Percentiles rank a stretch among this genome's conserved stretches.
Conservation (phyloP, 2,113 vertebrate genomes). For the Reinhardtius hippoglossoides region DNA sequence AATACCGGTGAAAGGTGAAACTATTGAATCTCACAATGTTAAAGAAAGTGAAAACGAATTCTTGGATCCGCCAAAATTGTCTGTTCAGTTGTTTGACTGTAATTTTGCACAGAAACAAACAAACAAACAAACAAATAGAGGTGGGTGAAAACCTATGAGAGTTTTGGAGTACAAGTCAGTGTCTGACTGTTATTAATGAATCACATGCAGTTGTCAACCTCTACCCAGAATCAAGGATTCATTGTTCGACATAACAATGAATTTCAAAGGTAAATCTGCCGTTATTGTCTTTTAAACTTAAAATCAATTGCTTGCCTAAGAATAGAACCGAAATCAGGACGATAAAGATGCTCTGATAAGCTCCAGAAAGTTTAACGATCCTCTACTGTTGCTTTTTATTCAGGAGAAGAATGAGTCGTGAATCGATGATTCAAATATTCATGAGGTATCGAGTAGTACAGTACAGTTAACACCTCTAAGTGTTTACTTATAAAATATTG, state of each 20-base stretch:
- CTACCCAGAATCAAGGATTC: not conserved
- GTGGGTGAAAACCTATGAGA: too few relatives aligned
- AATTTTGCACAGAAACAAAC: too few relatives aligned
- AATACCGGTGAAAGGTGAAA: too few relatives aligned
- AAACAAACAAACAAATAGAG: too few relatives aligned
- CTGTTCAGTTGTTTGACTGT: too few relatives aligned
- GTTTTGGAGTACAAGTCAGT: too few relatives aligned
- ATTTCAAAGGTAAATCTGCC: not conserved
- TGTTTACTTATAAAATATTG: slow-evolving; percentile 23
- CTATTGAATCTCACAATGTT: too few relatives aligned
- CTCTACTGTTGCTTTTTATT: slow-evolving; percentile 15
- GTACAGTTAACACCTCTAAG: slow-evolving; percentile 32
- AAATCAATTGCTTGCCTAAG: too few relatives aligned
- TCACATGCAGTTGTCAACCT: not conserved
- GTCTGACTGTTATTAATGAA: not conserved
- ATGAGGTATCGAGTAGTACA: slow-evolving; percentile 16
- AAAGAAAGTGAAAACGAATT: too few relatives aligned
- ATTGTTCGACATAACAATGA: not conserved
- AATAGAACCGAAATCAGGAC: not conserved
- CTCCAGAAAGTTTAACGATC: not conserved
- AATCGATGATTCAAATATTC: slow-evolving; percentile 47
- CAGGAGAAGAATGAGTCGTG: not conserved
- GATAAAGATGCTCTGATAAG: not conserved
- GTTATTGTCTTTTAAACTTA: not conserved
- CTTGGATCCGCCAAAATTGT: too few relatives aligned